phyloP scores from a whole-genome alignment of 1,140 invertebrate species.

The Panagrolaimus sp. region DNA sequence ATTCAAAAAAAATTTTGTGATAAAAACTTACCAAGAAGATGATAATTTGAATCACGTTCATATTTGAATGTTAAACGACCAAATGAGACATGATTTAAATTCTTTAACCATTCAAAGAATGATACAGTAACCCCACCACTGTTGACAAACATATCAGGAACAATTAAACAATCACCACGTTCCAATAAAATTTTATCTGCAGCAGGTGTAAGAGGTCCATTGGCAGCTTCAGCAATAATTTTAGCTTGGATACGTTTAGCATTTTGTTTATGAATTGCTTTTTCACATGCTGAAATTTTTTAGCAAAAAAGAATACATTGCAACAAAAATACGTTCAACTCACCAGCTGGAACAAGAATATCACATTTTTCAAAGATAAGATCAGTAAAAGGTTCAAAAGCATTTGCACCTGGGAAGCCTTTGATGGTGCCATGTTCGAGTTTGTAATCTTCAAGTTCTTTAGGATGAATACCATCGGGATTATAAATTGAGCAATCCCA shows the following conservation, averaged over 20 bases:
- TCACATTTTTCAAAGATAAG: slow-evolving; percentile 87
- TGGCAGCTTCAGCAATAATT: slow-evolving; percentile 93
- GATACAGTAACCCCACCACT: slow-evolving; percentile 97
- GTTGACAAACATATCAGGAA: slow-evolving; percentile 86
- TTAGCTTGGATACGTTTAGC: slow-evolving; percentile 82
- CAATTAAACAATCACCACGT: slow-evolving; percentile 76
- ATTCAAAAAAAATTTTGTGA: no score
- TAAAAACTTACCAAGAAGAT: slow-evolving; percentile 69
- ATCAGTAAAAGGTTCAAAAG: slow-evolving; percentile 75
- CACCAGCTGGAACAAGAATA: slow-evolving; percentile 90
- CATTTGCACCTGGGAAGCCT: slow-evolving; percentile 80
- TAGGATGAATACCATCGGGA: slow-evolving; percentile 85
- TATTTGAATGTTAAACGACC: slow-evolving; percentile 96
- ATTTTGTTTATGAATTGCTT: slow-evolving; percentile 86
- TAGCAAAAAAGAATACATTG: no score
- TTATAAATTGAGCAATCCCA: slow-evolving; percentile 84
- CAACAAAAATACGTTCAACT: no score
- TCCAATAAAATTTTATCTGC: slow-evolving; percentile 86
- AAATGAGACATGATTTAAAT: slow-evolving; percentile 96
- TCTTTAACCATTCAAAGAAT: slow-evolving; percentile 99
- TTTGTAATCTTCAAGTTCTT: slow-evolving; percentile 65
- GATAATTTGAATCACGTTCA: slow-evolving; percentile 91
- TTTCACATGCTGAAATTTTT: no score
- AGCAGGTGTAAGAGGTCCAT: slow-evolving; percentile 91
- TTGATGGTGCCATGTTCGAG: slow-evolving; percentile 74